Conservation (phyloP, 2,888 invertebrate species). For the Hymenopus coronatus region DNA sequence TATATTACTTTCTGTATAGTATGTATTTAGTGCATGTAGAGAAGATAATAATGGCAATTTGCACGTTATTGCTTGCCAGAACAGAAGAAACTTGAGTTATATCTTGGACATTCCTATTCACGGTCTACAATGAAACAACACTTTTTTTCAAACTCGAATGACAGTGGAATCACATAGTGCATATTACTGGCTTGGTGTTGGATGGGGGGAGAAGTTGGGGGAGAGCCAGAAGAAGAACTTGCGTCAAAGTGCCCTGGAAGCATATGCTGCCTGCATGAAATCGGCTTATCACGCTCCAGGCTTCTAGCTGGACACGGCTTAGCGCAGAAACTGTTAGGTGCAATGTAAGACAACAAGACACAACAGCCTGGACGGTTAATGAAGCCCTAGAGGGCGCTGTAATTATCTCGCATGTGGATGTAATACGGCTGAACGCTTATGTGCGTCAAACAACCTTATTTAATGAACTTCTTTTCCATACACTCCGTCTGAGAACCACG, state of each 20-base stretch:
- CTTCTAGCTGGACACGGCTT: neutral
- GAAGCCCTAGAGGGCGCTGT: neutral
- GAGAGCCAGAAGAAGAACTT: neutral
- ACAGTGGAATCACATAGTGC: too few species aligned
- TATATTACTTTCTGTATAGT: too few species aligned
- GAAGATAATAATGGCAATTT: too few species aligned
- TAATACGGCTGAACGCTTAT: neutral
- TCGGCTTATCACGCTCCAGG: constrained; percentile 17
- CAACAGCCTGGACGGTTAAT: neutral
- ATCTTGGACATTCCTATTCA: too few species aligned
- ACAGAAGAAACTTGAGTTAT: too few species aligned
- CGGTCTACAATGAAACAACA: too few species aligned
- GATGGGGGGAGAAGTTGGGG: neutral
- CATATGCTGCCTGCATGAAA: constrained; percentile 12
- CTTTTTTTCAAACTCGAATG: too few species aligned
- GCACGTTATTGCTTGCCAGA: too few species aligned
- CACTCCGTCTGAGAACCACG: neutral
- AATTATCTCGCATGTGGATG: neutral
- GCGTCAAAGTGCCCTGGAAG: neutral
- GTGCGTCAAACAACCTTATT: neutral
- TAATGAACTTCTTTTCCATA: neutral
- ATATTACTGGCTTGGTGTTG: neutral
- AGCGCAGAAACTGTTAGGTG: neutral
- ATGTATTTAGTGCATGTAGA: too few species aligned
- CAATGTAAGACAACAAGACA: neutral